Evolutionary conservation across 1,140 invertebrate genomes (phyloP).

Genomic region (Saccostrea cuccullata): DNA sequence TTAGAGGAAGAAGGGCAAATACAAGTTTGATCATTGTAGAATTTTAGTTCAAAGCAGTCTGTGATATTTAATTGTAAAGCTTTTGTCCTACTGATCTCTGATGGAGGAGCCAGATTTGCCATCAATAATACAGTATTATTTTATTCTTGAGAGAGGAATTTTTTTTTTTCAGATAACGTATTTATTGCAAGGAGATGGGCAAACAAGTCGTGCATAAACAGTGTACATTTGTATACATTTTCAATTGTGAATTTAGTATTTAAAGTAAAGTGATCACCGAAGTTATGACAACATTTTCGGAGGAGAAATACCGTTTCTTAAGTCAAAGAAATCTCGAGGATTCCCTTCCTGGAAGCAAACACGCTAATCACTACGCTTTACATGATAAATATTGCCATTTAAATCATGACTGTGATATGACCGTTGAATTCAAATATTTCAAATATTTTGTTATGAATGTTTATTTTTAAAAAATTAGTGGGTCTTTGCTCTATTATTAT

Average conservation of each 20-base stretch:
- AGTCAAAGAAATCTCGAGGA: too few species aligned
- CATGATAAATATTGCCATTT: too few species aligned
- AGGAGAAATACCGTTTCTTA: background rate
- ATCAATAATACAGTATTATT: constrained; percentile 13
- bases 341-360: too few species aligned
- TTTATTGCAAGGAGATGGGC: background rate
- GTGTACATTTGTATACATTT: background rate
- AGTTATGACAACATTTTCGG: background rate
- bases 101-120: background rate
- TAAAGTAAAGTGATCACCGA: background rate
- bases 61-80: background rate
- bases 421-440: too few species aligned
- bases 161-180: background rate
- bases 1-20: background rate
- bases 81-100: background rate
- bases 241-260: background rate
- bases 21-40: background rate
- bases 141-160: background rate
- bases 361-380: too few species aligned
- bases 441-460: too few species aligned
- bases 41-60: background rate
- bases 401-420: too few species aligned
- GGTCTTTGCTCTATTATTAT: too few species aligned
- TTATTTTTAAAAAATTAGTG: too few species aligned
- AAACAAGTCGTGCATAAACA: background rate